These are phyloP conservation scores for Metellina segmentata DNA, from an alignment of 2,888 invertebrate species.

Conservation along the genomic window DNA sequence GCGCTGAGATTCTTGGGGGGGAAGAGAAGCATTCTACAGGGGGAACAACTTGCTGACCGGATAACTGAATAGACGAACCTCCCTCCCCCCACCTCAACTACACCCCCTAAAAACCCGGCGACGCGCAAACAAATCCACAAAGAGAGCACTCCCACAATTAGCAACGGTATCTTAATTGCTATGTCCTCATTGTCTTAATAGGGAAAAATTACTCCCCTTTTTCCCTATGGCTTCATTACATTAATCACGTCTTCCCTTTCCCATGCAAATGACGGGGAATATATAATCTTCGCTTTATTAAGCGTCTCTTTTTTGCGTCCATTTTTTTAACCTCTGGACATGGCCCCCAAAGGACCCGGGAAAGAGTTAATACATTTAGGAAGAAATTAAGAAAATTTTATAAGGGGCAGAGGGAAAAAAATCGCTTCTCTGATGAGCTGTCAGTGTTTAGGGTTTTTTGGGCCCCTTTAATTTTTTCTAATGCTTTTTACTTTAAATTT, in stretches of 20 bases:
- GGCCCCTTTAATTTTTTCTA: constrained; percentile 11
- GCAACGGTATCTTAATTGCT: constrained; percentile 71
- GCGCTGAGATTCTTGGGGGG: constrained; percentile 11
- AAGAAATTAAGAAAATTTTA: constrained; percentile 72
- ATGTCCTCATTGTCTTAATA: constrained; percentile 73
- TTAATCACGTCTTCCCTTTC: constrained; percentile 61
- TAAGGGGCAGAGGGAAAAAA: constrained; percentile 11
- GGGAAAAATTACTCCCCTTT: constrained; percentile 65
- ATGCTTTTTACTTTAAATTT: constrained; percentile 50
- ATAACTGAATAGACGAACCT: constrained; percentile 25
- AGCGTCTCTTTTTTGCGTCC: not conserved
- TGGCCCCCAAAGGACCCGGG: constrained; percentile 37
- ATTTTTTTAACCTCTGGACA: not conserved
- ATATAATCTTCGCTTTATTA: constrained; percentile 49
- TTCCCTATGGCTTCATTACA: constrained; percentile 63
- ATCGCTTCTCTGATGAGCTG: not conserved
- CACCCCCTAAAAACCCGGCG: constrained; percentile 65
- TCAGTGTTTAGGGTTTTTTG: constrained; percentile 11
- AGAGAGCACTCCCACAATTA: constrained; percentile 62
- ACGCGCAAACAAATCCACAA: constrained; percentile 74
- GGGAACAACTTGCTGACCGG: constrained; percentile 63
- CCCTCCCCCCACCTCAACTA: not conserved
- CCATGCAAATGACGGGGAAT: constrained; percentile 38
- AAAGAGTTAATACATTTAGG: constrained; percentile 66
- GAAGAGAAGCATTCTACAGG: not conserved